These are phyloP conservation scores for Octonoba sinensis DNA, from an alignment of 2,888 invertebrate species.

Conservation along the genomic window DNA sequence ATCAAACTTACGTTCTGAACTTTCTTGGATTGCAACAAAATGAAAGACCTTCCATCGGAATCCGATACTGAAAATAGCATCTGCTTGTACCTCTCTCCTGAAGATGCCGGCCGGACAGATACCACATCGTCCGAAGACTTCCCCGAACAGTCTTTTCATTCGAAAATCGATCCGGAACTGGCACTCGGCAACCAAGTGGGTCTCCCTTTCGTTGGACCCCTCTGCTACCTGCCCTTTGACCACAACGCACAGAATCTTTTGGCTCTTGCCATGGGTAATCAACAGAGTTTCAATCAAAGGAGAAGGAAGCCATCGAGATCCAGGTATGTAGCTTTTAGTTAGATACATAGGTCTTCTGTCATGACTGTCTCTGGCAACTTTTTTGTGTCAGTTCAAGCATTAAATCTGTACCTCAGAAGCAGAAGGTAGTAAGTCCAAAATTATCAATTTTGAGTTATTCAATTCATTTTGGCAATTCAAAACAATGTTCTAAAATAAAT, in stretches of 20 bases:
- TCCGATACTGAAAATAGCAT: constrained; percentile 52
- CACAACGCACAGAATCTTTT: constrained; percentile 35
- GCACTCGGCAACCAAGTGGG: constrained; percentile 4
- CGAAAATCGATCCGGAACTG: constrained; percentile 21
- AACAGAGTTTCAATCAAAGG: constrained; percentile 29
- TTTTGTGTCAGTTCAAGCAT: no score
- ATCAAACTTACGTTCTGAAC: no score
- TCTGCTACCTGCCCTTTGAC: constrained; percentile 51
- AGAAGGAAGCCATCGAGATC: constrained; percentile 34
- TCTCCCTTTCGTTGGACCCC: constrained; percentile 39
- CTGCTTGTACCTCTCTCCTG: constrained; percentile 26
- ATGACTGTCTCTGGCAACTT: no score
- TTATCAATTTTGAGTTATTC: no score
- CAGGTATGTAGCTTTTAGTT: constrained; percentile 23
- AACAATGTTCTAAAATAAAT: no score
- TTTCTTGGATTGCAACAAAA: background rate
- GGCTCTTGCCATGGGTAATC: constrained; percentile 34
- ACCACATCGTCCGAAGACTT: constrained; percentile 37
- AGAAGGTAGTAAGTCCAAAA: no score
- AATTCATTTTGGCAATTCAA: no score
- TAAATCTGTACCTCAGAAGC: no score
- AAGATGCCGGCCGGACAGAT: background rate
- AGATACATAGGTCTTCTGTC: no score
- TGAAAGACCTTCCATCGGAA: constrained; percentile 41
- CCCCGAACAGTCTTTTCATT: constrained; percentile 9